phyloP scores from a whole-genome alignment of 1,140 invertebrate species.

The Drosophila serrata region DNA sequence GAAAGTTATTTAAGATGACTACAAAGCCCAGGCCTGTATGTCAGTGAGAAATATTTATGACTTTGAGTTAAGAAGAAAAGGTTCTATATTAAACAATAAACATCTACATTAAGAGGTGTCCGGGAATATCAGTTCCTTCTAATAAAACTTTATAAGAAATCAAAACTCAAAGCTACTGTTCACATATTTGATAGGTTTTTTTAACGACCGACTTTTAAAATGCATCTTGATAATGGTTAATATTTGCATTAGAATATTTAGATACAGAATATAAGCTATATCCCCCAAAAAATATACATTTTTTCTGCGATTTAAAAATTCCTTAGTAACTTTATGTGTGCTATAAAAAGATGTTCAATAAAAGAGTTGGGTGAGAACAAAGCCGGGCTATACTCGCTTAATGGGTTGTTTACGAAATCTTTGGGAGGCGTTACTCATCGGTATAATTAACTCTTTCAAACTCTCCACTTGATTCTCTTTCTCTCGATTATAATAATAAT shows the following conservation, averaged over 20 bases:
- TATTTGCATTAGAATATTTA: not conserved
- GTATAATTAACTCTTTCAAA: constrained; percentile 22
- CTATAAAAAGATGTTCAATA: constrained; percentile 17
- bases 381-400: not conserved
- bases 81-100: too few species aligned
- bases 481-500: constrained; percentile 16
- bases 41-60: not conserved
- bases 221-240: not conserved
- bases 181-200: not conserved
- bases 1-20: not conserved
- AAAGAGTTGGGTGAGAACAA: constrained; percentile 16
- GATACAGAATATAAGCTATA: not conserved
- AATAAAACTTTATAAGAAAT: not conserved
- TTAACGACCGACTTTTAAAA: too few species aligned
- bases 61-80: not conserved
- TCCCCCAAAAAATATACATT: not conserved
- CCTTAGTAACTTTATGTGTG: constrained; percentile 5
- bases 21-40: not conserved
- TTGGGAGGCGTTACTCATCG: constrained; percentile 13
- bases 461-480: not conserved
- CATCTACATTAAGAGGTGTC: not conserved
- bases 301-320: not conserved
- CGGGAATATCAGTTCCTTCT: not conserved
- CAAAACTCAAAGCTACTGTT: not conserved
- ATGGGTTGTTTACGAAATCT: constrained; percentile 18